Evolutionary conservation across 2,888 invertebrate genomes (phyloP), one percentile per base, ranked within the genome.

Genomic region (Megamerina dolium): DNA sequence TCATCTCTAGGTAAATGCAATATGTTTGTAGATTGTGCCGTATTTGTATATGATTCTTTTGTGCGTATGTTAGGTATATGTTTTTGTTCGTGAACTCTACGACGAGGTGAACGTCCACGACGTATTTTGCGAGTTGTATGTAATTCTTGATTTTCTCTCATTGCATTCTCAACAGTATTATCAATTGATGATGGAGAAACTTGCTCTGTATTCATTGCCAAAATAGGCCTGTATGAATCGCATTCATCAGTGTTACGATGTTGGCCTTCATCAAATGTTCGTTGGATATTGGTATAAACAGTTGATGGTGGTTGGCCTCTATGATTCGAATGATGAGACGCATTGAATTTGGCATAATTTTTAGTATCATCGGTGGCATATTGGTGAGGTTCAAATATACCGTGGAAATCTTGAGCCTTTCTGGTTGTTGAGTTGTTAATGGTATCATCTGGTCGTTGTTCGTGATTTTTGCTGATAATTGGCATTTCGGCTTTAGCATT

Each of bases 81-180:
- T 8, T 41, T 14, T 17, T 46, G 43, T 17, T 47, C 30, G 8
- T 38, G 45, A 1, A 17, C n/a, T 17, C 56, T 56, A 10, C 67
- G 60, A 14, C 64, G 54, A 2, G 67, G 66, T 5, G 66, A 68
- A 36, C 68, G 63, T 19, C 59, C 63, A 14, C 66, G 61, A 21
- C 59, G 58, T 23, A 10, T 6, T 37, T 42, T 32, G 4, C 34
- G 23, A 8, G 35, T 30, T 43, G 12, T 16, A n/a, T n/a, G n/a
- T n/a, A n/a, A n/a, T n/a, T n/a, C n/a, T 35, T 16, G 32, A 16
- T 35, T 8, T 6, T 6, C 23, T 23, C 10, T 23, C 6, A 8
- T 23, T 8, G 23, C 8, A 23, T 8, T 10, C 10, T 23, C 23
- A 23, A 23, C 10, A 8, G 23, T 8, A 8, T 10, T 6, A 6